phyloP scores from a whole-genome alignment of 2,797 vertebrate genomes.

The Pangasius larnaudii region DNA sequence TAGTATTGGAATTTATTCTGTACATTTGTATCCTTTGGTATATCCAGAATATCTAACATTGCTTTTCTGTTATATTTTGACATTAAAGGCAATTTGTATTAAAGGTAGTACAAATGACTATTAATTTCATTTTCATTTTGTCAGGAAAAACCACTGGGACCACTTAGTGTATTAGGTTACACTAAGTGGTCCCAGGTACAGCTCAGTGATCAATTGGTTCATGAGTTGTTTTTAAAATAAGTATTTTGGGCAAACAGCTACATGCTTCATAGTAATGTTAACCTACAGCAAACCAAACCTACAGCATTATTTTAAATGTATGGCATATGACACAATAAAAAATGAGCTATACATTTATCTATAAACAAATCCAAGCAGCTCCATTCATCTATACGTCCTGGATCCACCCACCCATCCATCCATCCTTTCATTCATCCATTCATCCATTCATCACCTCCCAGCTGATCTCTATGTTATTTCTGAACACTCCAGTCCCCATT shows the following conservation, averaged over 20 bases:
- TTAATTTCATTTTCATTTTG: background rate
- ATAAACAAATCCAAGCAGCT: background rate
- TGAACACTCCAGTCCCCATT: slow-evolving; percentile 82
- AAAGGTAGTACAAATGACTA: background rate
- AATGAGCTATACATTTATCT: background rate
- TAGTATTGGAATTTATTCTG: background rate
- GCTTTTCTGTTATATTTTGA: background rate
- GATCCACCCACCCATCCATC: background rate
- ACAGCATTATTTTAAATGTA: background rate
- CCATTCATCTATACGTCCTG: background rate
- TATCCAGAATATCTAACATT: background rate
- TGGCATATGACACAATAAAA: background rate
- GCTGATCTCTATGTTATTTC: slow-evolving; percentile 98
- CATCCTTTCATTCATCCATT: slow-evolving; percentile 29
- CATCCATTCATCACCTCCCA: slow-evolving; percentile 84
- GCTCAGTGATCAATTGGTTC: background rate
- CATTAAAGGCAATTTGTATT: background rate
- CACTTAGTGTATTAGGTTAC: background rate
- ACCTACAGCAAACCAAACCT: background rate
- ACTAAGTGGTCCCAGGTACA: background rate
- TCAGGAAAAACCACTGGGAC: background rate
- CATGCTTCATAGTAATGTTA: background rate
- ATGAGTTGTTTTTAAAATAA: background rate
- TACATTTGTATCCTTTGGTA: background rate
- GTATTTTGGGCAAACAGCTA: background rate